Evolutionary conservation across 2,888 invertebrate genomes (phyloP).

Genomic region (Spatulosminthurus flaviceps): DNA sequence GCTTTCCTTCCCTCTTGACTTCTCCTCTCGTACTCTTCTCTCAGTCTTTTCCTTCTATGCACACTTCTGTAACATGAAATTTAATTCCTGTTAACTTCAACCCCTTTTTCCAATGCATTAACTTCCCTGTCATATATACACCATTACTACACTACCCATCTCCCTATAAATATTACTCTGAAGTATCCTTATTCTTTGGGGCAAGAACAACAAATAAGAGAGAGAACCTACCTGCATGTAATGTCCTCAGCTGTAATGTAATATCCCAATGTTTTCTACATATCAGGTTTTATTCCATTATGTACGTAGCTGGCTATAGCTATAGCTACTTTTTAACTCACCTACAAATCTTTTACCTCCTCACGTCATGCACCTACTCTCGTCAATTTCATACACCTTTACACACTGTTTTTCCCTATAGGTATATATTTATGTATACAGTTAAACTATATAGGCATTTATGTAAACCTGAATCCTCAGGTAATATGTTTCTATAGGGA

Average conservation of each 20-base stretch:
- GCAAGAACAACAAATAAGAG: background rate
- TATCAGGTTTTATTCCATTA: too few species aligned
- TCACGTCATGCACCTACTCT: background rate
- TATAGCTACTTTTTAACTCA: background rate
- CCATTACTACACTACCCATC: constrained; percentile 10
- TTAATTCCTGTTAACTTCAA: constrained; percentile 26
- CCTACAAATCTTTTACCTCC: background rate
- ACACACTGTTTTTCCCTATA: too few species aligned
- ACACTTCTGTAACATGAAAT: background rate
- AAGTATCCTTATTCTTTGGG: constrained; percentile 4
- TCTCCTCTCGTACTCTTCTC: background rate
- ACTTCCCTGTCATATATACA: constrained; percentile 4
- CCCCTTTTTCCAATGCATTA: constrained; percentile 20
- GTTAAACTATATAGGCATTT: too few species aligned
- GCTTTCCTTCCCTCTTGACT: constrained; percentile 30
- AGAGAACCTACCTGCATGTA: background rate
- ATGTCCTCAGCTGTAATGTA: background rate
- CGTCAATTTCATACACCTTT: too few species aligned
- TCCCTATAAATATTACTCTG: constrained; percentile 2
- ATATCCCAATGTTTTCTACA: too few species aligned
- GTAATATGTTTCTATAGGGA: too few species aligned
- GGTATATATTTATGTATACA: too few species aligned
- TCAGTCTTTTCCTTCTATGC: background rate
- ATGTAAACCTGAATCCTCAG: too few species aligned
- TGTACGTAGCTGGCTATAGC: background rate